Evolutionary conservation across 2,797 vertebrate species (phyloP), one percentile per base, ranked within the genome.

Genomic region (Melanotaenia maccullochi): DNA sequence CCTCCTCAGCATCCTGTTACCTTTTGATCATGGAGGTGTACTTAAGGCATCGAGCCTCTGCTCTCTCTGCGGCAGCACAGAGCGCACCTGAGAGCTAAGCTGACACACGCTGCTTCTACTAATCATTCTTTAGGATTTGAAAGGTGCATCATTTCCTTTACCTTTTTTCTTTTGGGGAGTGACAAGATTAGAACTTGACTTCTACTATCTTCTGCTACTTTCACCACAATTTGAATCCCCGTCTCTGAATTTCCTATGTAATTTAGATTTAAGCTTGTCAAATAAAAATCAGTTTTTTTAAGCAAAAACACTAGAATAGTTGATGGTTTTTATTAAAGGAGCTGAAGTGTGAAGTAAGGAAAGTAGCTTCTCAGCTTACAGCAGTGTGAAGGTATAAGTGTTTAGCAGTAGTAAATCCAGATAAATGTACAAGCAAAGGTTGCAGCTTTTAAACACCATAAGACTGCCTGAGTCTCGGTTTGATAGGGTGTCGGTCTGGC

Each of bases 181-280:
- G 22, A 65, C 38, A 22, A 65, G 5, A n/a, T 40, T 24, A 40
- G 49, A 28, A 35, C 22, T 24, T n/a, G 35, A 55, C 0, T n/a
- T 24, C 24, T 40, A 0, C 62, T 20, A 52, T 52, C 38, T 35
- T 54, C 16, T 54, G 63, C 49, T 28, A 16, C 33, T 65, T 54
- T 22, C 33, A 16, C 33, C 33, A 1, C 16, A 9, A 51, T 55
- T 40, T 0, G 20, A 52, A 12, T 2, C 16, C 33, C 22, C 18
- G 44, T 36, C 1, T 0, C 11, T 1, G 12, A 16, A 4, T 3
- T 54, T 54, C 63, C 22, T 54, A 49, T 54, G 49, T 51, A 40
- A 54, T 28, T 54, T 35, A 40, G 49, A 28, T 65, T 65, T 18
- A 65, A 65, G 33, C 0, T 35, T 40, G 33, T 65, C 38, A 54